Conservation (phyloP, 2,113 vertebrate species). For the Bufo gargarizans region DNA sequence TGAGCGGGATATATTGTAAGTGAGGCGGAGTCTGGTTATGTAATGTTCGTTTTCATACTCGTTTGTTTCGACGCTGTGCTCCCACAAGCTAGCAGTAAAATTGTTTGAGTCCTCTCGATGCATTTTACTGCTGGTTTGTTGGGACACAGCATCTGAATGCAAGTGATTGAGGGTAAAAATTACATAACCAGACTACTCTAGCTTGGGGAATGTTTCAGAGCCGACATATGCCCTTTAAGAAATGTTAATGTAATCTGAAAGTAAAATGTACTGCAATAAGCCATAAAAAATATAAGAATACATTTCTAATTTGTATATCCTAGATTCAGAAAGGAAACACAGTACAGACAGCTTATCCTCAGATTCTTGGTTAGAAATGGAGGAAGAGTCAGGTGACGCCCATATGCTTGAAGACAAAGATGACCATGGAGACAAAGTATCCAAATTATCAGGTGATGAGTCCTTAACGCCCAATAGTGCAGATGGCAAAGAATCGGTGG, state of each 20-base stretch:
- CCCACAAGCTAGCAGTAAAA: no score
- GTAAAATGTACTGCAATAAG: background rate
- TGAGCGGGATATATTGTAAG: no score
- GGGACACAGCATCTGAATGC: no score
- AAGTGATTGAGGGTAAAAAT: no score
- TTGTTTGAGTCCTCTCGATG: no score
- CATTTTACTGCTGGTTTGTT: no score
- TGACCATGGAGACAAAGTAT: constrained; percentile 66
- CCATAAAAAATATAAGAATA: background rate
- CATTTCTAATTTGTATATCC: constrained; percentile 19
- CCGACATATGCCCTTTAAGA: no score
- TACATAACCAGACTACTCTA: no score
- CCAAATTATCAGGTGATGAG: constrained; percentile 69
- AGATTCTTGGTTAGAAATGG: constrained; percentile 88
- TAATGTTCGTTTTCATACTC: no score
- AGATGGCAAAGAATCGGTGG: constrained; percentile 71
- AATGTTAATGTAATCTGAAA: background rate
- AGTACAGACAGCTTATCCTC: constrained; percentile 86
- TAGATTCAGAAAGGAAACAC: constrained; percentile 83
- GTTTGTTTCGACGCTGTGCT: no score
- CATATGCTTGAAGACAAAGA: constrained; percentile 76
- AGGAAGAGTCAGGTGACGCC: constrained; percentile 86
- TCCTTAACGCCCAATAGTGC: constrained; percentile 75
- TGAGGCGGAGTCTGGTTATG: no score
- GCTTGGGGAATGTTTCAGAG: no score